Evolutionary conservation across 2,113 vertebrate species (phyloP).

Genomic region (Setophaga coronata): DNA sequence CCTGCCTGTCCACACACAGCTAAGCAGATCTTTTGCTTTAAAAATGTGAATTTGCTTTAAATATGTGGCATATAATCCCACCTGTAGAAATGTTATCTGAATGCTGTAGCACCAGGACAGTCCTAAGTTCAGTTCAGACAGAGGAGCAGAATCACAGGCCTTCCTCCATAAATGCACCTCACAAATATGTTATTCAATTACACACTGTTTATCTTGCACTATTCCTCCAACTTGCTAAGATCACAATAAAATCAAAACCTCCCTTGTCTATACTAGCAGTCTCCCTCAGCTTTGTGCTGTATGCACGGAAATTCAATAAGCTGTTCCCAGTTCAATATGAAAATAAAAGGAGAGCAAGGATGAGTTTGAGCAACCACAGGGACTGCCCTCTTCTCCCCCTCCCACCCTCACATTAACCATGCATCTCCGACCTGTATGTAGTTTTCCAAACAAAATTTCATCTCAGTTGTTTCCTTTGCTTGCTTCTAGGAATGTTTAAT

Average conservation of each 20-base stretch:
- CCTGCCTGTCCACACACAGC: neutral
- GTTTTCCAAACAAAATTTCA: neutral
- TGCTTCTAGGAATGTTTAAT: neutral
- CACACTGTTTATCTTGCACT: neutral
- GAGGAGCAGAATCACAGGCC: neutral
- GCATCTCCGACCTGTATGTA: fast-evolving
- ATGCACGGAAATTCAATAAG: neutral
- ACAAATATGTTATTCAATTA: neutral
- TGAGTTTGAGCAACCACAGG: fast-evolving
- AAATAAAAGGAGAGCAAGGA: neutral
- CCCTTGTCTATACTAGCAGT: neutral
- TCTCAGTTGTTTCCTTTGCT: neutral
- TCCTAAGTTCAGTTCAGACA: neutral
- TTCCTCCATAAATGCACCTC: neutral
- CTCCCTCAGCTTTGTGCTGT: neutral
- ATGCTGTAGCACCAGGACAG: fast-evolving
- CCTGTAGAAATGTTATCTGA: neutral
- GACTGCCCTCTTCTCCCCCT: neutral
- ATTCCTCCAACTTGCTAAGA: neutral
- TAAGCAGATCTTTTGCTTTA: neutral
- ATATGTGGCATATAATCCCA: neutral
- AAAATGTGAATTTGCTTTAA: neutral
- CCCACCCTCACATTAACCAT: neutral
- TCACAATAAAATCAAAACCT: neutral
- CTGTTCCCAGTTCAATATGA: neutral